Percentiles rank a stretch among this genome's conserved stretches.
These are phyloP conservation scores for Nanorana parkeri DNA, from an alignment of 2,113 vertebrate species.

Conservation along the genomic window DNA sequence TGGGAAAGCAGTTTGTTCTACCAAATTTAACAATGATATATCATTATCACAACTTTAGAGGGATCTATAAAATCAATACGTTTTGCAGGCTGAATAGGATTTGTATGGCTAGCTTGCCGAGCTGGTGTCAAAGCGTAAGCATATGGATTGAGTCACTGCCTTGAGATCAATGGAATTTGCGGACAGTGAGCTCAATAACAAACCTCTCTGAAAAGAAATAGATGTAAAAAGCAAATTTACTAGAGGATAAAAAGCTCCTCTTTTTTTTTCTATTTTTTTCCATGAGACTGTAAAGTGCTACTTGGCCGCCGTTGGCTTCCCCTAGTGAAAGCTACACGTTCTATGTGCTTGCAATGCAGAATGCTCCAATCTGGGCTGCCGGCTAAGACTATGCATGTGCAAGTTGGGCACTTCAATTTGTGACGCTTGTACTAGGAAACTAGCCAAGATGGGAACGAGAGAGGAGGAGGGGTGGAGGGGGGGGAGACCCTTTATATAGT, in stretches of 20 bases:
- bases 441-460: conserved; percentile 68
- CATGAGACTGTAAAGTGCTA: conserved; percentile 78
- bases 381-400: conserved; percentile 66
- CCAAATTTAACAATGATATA: conserved; percentile 99
- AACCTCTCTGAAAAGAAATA: conserved; percentile 98
- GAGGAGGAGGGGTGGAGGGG: too few species aligned
- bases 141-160: conserved; percentile 98
- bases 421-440: conserved; percentile 76
- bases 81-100: conserved; percentile 96
- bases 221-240: conserved; percentile 99
- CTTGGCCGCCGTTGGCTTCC: conserved; percentile 75
- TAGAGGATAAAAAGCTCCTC: conserved; percentile 92
- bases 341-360: conserved; percentile 77
- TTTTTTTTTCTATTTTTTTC: conserved; percentile 72
- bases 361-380: conserved; percentile 54
- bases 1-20: conserved; percentile 99
- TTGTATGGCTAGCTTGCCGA: conserved; percentile 96
- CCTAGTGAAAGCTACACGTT: conserved; percentile 72
- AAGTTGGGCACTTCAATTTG: conserved; percentile 76
- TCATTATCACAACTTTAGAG: conserved; percentile 99
- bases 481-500: conserved; percentile 78
- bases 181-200: conserved; percentile 99
- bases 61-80: conserved; percentile 99
- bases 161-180: conserved; percentile 99
- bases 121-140: conserved; percentile 93